phyloP scores from a whole-genome alignment of 2,888 invertebrate species.

The Cheilosia soror region DNA sequence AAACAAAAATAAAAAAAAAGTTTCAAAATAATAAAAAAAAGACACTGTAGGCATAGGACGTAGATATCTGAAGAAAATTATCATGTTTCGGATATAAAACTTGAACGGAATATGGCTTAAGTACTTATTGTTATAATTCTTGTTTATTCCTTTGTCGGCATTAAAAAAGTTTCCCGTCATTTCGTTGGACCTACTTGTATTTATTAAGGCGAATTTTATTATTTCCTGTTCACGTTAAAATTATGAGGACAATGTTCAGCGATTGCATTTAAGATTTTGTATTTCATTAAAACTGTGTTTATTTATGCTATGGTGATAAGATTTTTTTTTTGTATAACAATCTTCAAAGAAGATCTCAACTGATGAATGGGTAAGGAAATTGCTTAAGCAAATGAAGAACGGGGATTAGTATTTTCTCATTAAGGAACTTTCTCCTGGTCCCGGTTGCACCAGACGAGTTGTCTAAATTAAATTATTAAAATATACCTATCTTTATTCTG shows the following conservation, averaged over 20 bases:
- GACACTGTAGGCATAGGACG: neutral
- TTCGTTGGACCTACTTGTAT: constrained; percentile 6
- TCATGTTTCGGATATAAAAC: constrained; percentile 26
- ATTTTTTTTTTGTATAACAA: too few relatives aligned
- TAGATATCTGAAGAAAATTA: constrained; percentile 10
- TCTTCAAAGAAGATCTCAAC: too few relatives aligned
- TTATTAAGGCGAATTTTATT: constrained; percentile 6
- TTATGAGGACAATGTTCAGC: neutral
- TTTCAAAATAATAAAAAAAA: neutral
- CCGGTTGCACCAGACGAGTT: too few relatives aligned
- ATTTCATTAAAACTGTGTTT: neutral
- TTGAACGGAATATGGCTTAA: constrained; percentile 19
- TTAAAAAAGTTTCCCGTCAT: constrained; percentile 7
- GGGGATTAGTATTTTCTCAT: too few relatives aligned
- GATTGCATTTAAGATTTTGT: constrained; percentile 12
- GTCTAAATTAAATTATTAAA: too few relatives aligned
- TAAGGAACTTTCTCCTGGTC: too few relatives aligned
- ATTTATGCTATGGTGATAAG: too few relatives aligned
- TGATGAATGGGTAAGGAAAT: too few relatives aligned
- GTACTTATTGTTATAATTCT: constrained; percentile 36
- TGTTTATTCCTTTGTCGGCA: neutral
- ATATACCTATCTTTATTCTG: too few relatives aligned
- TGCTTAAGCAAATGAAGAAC: too few relatives aligned
- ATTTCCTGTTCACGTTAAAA: neutral
- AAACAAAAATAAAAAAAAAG: neutral